These are phyloP conservation scores for Petrocephalus zakoni DNA, from an alignment of 2,113 vertebrate species.

Conservation along the genomic window DNA sequence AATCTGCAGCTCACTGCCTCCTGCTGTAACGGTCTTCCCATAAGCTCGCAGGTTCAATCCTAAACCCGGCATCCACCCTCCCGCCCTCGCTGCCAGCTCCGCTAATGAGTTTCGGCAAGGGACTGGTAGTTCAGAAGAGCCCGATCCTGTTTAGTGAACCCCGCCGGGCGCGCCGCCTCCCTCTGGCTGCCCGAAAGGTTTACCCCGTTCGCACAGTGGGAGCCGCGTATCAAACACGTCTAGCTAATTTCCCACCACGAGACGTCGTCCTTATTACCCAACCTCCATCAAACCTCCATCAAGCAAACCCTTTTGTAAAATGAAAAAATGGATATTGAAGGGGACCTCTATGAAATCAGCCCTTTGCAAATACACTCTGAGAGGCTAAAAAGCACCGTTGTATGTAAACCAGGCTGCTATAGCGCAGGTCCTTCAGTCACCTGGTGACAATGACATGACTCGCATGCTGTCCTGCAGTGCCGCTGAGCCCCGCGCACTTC, in stretches of 20 bases:
- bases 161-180: background rate
- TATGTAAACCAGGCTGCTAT: background rate
- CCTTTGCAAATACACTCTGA: background rate
- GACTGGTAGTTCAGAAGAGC: slow-evolving; percentile 1
- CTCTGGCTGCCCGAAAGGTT: background rate
- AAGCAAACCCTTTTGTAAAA: background rate
- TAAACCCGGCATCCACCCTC: background rate
- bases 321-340: background rate
- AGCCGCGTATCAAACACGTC: background rate
- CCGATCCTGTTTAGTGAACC: slow-evolving; percentile 10
- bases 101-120: background rate
- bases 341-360: background rate
- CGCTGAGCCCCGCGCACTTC: background rate
- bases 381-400: background rate
- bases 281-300: background rate
- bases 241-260: background rate
- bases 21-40: background rate
- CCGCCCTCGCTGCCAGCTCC: background rate
- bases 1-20: background rate
- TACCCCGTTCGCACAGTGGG: background rate
- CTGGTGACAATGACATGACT: background rate
- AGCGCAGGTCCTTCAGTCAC: background rate
- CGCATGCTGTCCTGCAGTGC: background rate
- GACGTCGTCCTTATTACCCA: background rate
- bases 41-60: background rate